Conservation (phyloP, 2,113 vertebrate genomes). For the Lepus americanus region DNA sequence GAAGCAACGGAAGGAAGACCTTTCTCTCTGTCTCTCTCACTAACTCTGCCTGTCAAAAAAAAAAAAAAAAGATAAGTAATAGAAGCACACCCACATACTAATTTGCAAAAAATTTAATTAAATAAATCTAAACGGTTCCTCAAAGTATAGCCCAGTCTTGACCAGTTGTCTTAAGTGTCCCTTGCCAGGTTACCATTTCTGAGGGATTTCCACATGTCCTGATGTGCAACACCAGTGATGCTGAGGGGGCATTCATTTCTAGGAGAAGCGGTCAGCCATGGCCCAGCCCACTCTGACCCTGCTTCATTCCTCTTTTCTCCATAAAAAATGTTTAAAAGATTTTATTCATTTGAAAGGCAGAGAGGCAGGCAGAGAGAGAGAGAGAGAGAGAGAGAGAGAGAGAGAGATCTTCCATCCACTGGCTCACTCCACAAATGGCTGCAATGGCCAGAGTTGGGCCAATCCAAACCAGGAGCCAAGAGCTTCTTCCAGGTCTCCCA, state of each 20-base stretch:
- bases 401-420: no score
- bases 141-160: background rate
- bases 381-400: no score
- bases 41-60: no score
- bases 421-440: no score
- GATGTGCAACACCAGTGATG: background rate
- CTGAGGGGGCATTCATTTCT: background rate
- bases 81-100: background rate
- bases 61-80: background rate
- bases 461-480: no score
- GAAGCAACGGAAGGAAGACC: no score
- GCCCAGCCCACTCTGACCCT: background rate
- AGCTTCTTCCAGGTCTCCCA: no score
- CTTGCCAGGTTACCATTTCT: background rate
- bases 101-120: background rate
- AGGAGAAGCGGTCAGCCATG: background rate
- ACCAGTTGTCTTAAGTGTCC: background rate
- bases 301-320: background rate
- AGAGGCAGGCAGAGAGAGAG: no score
- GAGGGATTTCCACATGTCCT: background rate
- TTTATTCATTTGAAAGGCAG: no score
- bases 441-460: no score
- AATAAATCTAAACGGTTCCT: constrained; percentile 16
- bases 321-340: background rate
- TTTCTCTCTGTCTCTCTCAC: no score